Base-by-base conservation (phyloP, 2,113 vertebrate genomes). In the Elachura formosa region DNA sequence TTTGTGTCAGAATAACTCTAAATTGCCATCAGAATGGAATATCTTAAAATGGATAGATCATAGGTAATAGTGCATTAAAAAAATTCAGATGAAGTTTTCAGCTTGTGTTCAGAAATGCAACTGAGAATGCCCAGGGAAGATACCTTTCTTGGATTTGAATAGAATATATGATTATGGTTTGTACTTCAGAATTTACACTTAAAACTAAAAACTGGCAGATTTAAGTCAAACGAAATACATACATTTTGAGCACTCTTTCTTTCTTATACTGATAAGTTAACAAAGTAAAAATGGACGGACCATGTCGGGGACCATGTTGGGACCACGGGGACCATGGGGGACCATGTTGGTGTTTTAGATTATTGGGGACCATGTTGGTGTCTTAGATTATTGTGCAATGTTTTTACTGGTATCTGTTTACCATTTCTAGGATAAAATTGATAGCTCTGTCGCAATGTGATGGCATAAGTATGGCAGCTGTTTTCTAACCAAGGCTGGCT, bases 331-430 rank as follows among this genome's bases (percentile, higher is more conserved):
- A n/a, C n/a, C n/a, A n/a, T n/a, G n/a, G n/a, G n/a, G n/a, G n/a
- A n/a, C n/a, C n/a, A n/a, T n/a, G n/a, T n/a, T n/a, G n/a, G n/a
- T n/a, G n/a, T n/a, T n/a, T n/a, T n/a, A n/a, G n/a, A n/a, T n/a
- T n/a, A n/a, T n/a, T n/a, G n/a, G n/a, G n/a, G n/a, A n/a, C 5
- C 3, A 10, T 40, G 4, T 18, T 34, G 10, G 2, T 68, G 12
- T 18, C 84, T 67, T 22, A 67, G 29, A n/a, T 59, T 74, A 51
- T 3, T 14, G 7, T 59, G 15, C 3, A 63, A 28, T 56, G 29
- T 46, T 81, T 92, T 52, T 71, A 52, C 7, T 36, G 16, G 33
- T 49, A 40, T 2, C 25, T 76, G 6, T 69, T 81, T 38, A 25
- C 6, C 2, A 49, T 52, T 79, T 80, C 40, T 54, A 62, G 29